Percentiles rank a stretch among this genome's conserved stretches.
Conservation (phyloP, 2,113 vertebrate species). For the Tachuris rubrigastra region DNA sequence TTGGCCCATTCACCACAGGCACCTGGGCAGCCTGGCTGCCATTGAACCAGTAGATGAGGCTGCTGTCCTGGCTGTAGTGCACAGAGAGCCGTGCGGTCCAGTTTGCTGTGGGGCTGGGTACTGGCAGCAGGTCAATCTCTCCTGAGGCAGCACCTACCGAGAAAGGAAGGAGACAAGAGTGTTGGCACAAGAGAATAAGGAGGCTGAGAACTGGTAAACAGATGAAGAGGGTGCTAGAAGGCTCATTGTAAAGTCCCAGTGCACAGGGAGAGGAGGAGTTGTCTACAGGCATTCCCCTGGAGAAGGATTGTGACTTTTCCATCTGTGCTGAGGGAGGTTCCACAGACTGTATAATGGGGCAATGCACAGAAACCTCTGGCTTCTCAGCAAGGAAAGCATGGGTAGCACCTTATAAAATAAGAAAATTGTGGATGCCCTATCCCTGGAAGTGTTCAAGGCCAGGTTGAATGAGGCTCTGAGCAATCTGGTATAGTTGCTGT, state of each 20-base stretch:
- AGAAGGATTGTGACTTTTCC: neutral
- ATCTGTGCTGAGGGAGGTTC: neutral
- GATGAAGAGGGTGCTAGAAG: neutral
- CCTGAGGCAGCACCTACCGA: conserved; percentile 88
- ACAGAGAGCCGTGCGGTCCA: conserved; percentile 92
- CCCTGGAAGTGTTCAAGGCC: neutral
- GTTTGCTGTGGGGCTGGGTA: conserved; percentile 87
- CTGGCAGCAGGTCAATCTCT: conserved; percentile 92
- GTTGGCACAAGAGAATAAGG: neutral
- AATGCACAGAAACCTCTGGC: neutral
- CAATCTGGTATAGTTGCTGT: neutral
- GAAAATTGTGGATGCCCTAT: neutral
- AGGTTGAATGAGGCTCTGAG: neutral
- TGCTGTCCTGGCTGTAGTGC: conserved; percentile 95
- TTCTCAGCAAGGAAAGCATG: neutral
- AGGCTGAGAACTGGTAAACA: neutral
- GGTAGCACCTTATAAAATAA: neutral
- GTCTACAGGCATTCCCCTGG: neutral
- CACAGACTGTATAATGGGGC: neutral
- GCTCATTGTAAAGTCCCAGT: neutral
- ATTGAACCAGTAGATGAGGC: conserved; percentile 96
- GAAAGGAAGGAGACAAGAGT: neutral
- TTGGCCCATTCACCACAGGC: conserved; percentile 65
- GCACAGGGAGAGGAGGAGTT: neutral
- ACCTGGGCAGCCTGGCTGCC: conserved; percentile 92